A percentile compares a stretch with the other conserved stretches of the same genome.
These are phyloP conservation scores for Stegostoma tigrinum DNA, from an alignment of 2,113 vertebrate species.

Conservation along the genomic window DNA sequence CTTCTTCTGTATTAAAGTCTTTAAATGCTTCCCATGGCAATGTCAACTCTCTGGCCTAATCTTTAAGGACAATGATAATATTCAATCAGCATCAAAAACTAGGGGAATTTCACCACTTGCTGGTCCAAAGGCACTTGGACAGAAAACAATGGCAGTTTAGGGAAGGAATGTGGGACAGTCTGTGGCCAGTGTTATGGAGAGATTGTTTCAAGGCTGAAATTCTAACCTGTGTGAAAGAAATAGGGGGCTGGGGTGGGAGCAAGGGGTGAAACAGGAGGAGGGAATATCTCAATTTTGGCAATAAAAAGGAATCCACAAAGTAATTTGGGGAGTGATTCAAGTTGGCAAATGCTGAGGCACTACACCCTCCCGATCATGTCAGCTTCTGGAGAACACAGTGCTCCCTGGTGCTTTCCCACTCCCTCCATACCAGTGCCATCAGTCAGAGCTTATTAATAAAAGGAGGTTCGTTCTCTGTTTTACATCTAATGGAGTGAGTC, in stretches of 20 bases:
- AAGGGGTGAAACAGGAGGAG: neutral
- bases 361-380: neutral
- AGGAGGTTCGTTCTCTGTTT: neutral
- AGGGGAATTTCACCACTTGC: no score
- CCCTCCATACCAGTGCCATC: neutral
- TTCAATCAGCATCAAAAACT: neutral
- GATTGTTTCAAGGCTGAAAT: neutral
- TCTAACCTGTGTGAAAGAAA: neutral
- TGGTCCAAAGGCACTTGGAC: neutral
- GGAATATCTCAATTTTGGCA: neutral
- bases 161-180: neutral
- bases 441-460: constrained; percentile 30
- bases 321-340: neutral
- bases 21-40: neutral
- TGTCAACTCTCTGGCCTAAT: neutral
- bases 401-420: neutral
- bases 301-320: neutral
- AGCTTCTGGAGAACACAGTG: neutral
- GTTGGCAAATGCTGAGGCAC: neutral
- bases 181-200: neutral
- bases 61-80: neutral
- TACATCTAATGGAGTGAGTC: neutral
- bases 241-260: neutral
- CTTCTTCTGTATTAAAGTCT: neutral
- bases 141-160: neutral